Percentiles rank a stretch among this genome's conserved stretches.
These are phyloP conservation scores for Pocillopora grandis DNA, from an alignment of 92 coral and sea anemone species.

Conservation along the genomic window DNA sequence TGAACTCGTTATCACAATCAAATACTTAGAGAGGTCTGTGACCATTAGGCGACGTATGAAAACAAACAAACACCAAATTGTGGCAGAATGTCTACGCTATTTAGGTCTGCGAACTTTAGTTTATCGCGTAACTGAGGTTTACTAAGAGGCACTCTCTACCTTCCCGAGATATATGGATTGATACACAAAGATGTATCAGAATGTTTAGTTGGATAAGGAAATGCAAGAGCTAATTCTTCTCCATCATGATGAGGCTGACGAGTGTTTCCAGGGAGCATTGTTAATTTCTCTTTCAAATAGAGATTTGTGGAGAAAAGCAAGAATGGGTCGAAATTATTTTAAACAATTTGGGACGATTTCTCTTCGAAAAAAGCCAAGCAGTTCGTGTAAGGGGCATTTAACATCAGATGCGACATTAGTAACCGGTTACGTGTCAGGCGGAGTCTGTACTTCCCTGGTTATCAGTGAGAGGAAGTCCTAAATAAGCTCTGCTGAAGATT, in stretches of 20 bases:
- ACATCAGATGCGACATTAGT: conserved; percentile 6
- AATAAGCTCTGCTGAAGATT: neutral
- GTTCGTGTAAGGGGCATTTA: conserved; percentile 3
- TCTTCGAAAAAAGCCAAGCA: conserved; percentile 13
- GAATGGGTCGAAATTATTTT: conserved; percentile 40
- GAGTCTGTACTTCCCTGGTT: conserved; percentile 18
- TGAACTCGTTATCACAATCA: neutral
- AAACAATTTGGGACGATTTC: conserved; percentile 49
- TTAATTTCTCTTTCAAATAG: conserved; percentile 28
- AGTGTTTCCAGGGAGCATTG: conserved; percentile 16
- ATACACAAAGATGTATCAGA: conserved; percentile 32
- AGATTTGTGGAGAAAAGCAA: conserved; percentile 42
- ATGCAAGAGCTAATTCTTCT: neutral
- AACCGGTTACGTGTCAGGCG: conserved; percentile 20
- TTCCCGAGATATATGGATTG: conserved; percentile 12
- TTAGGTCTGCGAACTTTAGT: conserved; percentile 1
- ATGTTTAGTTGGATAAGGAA: conserved; percentile 42
- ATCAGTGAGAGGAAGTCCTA: conserved; percentile 1
- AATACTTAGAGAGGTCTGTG: conserved; percentile 3
- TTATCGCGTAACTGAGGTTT: neutral
- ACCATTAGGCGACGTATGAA: neutral
- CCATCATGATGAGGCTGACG: neutral
- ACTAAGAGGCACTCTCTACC: conserved; percentile 6
- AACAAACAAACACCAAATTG: neutral
- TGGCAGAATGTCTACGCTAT: conserved; percentile 27